Percentiles rank a stretch among this genome's conserved stretches.
These are phyloP conservation scores for Sitodiplosis mosellana DNA, from an alignment of 1,140 invertebrate genomes.

Conservation along the genomic window DNA sequence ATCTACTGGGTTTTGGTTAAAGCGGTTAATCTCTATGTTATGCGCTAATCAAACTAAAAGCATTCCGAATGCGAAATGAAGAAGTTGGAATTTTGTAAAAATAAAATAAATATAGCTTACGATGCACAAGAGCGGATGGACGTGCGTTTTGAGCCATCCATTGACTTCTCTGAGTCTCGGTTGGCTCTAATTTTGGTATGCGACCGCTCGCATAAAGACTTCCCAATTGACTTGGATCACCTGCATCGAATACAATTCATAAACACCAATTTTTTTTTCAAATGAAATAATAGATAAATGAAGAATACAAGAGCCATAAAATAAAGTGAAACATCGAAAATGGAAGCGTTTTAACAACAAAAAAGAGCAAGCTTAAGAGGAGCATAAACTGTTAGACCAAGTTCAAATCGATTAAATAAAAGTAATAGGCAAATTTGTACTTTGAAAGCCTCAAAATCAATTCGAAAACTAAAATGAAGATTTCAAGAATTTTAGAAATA, in stretches of 20 bases:
- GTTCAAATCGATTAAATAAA: not conserved
- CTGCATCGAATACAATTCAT: slow-evolving; percentile 9
- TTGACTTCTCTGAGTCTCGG: slow-evolving; percentile 16
- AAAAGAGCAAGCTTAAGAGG: slow-evolving; percentile 3
- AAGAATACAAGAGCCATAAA: no score
- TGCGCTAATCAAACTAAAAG: slow-evolving; percentile 2
- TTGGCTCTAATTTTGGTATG: slow-evolving; percentile 30
- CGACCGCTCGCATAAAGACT: slow-evolving; percentile 28
- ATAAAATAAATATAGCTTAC: slow-evolving; percentile 7
- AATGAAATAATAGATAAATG: no score
- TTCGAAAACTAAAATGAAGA: not conserved
- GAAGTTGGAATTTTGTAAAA: slow-evolving; percentile 1
- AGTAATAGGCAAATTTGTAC: not conserved
- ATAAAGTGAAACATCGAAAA: no score
- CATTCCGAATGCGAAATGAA: slow-evolving; percentile 4
- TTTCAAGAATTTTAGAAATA: not conserved
- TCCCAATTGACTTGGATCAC: slow-evolving; percentile 28
- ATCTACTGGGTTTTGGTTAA: not conserved
- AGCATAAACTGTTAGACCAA: slow-evolving; percentile 7
- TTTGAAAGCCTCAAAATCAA: not conserved
- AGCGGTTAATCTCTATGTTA: not conserved
- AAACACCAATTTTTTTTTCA: no score
- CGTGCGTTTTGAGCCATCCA: slow-evolving; percentile 22
- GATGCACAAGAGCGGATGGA: slow-evolving; percentile 10
- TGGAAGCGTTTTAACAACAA: not conserved